These are phyloP conservation scores for Drosophila takahashii DNA, from an alignment of 1,140 invertebrate species.

Conservation along the genomic window DNA sequence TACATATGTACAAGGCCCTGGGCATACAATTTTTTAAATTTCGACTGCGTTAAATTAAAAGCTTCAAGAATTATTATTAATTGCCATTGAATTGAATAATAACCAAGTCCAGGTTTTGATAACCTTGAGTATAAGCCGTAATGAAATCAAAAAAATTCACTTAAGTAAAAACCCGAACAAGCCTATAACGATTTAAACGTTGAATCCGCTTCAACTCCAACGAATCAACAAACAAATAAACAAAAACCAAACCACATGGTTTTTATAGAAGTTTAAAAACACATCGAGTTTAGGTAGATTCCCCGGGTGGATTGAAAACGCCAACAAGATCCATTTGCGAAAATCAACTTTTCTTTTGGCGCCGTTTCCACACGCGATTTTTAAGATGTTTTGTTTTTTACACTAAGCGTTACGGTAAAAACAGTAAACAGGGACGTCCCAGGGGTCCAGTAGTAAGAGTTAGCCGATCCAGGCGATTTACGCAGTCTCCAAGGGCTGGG, in stretches of 20 bases:
- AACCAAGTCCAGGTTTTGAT: too few species aligned
- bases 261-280: background rate
- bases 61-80: too few species aligned
- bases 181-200: too few species aligned
- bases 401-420: slow-evolving; percentile 77
- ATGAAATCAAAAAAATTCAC: too few species aligned
- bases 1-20: too few species aligned
- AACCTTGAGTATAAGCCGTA: too few species aligned
- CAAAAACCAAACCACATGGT: background rate
- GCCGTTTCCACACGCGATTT: slow-evolving; percentile 60
- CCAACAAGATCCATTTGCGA: slow-evolving; percentile 46
- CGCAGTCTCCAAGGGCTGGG: slow-evolving; percentile 90
- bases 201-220: background rate
- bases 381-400: slow-evolving; percentile 62
- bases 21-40: too few species aligned
- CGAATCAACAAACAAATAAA: background rate
- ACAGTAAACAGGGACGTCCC: slow-evolving; percentile 64
- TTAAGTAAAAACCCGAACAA: too few species aligned
- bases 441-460: slow-evolving; percentile 28
- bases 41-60: too few species aligned
- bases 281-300: background rate
- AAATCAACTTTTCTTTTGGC: slow-evolving; percentile 73
- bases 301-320: background rate
- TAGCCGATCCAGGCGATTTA: slow-evolving; percentile 55
- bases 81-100: too few species aligned